These are phyloP conservation scores for Danaus chrysippus DNA, from an alignment of 2,888 invertebrate species.

Conservation along the genomic window DNA sequence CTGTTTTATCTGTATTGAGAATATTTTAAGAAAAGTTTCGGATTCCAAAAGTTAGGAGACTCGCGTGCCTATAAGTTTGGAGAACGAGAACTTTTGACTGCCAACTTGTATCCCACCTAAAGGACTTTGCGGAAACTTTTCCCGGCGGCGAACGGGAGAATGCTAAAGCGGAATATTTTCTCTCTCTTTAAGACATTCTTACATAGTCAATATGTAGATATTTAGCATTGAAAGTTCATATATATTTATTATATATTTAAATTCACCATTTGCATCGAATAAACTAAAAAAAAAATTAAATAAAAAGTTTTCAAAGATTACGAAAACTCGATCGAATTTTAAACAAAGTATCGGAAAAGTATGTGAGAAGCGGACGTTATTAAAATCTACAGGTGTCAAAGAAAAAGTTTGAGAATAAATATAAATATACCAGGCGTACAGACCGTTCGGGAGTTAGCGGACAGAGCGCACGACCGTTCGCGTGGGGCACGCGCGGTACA, in stretches of 20 bases:
- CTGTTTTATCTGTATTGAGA: slow-evolving; percentile 18
- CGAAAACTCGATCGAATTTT: too few relatives aligned
- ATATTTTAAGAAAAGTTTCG: slow-evolving; percentile 55
- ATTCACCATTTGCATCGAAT: not conserved
- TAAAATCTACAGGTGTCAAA: slow-evolving; percentile 18
- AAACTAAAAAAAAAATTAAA: not conserved
- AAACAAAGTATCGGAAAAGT: too few relatives aligned
- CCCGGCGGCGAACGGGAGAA: slow-evolving; percentile 41
- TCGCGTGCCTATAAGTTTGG: slow-evolving; percentile 62
- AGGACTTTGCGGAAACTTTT: slow-evolving; percentile 60
- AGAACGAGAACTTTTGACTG: slow-evolving; percentile 64
- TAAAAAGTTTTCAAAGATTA: slow-evolving; percentile 1
- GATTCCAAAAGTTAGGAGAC: slow-evolving; percentile 55
- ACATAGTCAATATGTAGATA: slow-evolving; percentile 11
- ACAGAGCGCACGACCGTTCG: slow-evolving; percentile 56
- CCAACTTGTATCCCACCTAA: slow-evolving; percentile 61
- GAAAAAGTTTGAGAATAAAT: slow-evolving; percentile 36
- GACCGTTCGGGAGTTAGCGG: slow-evolving; percentile 23
- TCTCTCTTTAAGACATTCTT: slow-evolving; percentile 18
- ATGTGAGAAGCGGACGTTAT: not conserved
- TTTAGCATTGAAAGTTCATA: not conserved
- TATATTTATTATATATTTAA: not conserved
- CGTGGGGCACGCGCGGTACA: slow-evolving; percentile 71
- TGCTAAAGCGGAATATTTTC: slow-evolving; percentile 19
- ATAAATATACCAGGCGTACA: slow-evolving; percentile 41